phyloP scores from a whole-genome alignment of 2,113 vertebrate species.

The Laticauda colubrina region DNA sequence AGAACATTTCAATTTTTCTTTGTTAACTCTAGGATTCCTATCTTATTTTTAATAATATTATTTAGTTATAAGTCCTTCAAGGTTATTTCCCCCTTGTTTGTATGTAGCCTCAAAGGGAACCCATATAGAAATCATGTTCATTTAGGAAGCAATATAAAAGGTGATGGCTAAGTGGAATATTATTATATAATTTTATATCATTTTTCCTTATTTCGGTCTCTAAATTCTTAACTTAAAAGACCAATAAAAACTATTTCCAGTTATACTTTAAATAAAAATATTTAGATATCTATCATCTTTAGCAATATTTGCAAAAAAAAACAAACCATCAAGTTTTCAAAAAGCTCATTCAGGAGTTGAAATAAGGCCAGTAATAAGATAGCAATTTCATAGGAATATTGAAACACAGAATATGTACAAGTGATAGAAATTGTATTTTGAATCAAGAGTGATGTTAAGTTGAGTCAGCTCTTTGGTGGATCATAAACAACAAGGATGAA shows the following conservation, averaged over 20 bases:
- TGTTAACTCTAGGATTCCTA: neutral
- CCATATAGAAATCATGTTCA: neutral
- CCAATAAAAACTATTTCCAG: neutral
- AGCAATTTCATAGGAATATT: neutral
- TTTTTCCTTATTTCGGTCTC: neutral
- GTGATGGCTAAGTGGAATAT: neutral
- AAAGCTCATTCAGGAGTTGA: neutral
- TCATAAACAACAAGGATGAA: neutral
- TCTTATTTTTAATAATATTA: neutral
- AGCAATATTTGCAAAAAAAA: neutral
- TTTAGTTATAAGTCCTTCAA: neutral
- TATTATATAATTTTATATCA: neutral
- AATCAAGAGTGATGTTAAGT: neutral
- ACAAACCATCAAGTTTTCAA: neutral
- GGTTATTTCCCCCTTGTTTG: neutral
- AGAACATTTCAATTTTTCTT: neutral
- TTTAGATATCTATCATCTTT: neutral
- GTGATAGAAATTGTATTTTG: neutral
- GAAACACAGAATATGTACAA: neutral
- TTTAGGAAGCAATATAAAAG: neutral
- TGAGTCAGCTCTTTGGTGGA: neutral
- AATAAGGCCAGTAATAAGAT: neutral
- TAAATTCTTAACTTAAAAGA: conserved; percentile 1
- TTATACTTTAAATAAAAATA: neutral
- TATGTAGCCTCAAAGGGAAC: neutral